Evolutionary conservation across 2,797 vertebrate genomes (phyloP), one percentile per base, ranked within the genome.

Genomic region (Acrossocheilus fasciatus): DNA sequence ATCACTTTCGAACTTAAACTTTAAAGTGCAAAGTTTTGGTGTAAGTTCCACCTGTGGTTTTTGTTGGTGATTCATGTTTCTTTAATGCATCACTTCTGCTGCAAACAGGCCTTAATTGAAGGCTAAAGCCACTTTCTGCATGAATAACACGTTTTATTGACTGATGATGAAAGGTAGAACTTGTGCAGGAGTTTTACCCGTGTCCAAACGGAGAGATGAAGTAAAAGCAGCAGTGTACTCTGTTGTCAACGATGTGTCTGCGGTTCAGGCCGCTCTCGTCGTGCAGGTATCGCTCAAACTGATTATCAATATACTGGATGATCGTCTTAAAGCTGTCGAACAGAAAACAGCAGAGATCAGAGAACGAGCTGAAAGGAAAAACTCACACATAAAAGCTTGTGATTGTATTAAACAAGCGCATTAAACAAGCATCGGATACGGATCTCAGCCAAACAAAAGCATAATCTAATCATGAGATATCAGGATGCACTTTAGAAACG

Each of bases 161-260:
- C 39, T 12, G 23, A 26, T 52, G 72, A 39, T 11, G 14, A 75
- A 52, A 47, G 62, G 59, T 10, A 79, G 54, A 18, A 64, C 5
- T 0, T n/a, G 70, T 26, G 10, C 15, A 77, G 72, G 59, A 15
- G 79, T 87, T 95, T 87, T 91, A 99, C 98, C 98, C 98, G 0
- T 99, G 98, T 26, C 98, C 98, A 45, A 99, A 97, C 0, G 98
- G 98, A 12, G 98, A 99, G 91, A 99, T 98, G 90, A 99, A 99
- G 92, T 99, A 99, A 93, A 99, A 99, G 94, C 98, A 99, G 93
- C 98, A 99, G 91, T 99, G 98, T 87, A 99, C 98, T 14, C 98
- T 93, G 89, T 99, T 99, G 91, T 99, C 98, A 15, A 99, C 92
- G 64, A 99, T 99, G 92, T 99, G 98, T 12, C 98, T 94, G 30